These are phyloP conservation scores for Drosophila robusta DNA, from an alignment of 2,888 invertebrate genomes.

Conservation along the genomic window DNA sequence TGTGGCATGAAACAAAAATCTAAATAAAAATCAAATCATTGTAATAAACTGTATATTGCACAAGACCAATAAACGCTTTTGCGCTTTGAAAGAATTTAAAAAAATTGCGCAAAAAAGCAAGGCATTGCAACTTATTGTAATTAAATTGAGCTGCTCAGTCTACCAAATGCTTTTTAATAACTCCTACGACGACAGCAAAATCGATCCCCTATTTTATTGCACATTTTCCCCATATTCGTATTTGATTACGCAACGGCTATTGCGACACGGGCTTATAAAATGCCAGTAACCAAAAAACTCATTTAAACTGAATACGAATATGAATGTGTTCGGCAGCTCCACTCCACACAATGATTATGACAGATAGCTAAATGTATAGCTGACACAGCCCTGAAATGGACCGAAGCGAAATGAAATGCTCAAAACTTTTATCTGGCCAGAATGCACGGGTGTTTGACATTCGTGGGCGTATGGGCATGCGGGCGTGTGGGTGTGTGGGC, in stretches of 20 bases:
- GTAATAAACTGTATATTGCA: too few species aligned
- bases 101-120: too few species aligned
- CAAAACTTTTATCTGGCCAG: background rate
- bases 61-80: too few species aligned
- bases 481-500: background rate
- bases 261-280: background rate
- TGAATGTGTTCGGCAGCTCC: background rate
- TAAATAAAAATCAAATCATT: too few species aligned
- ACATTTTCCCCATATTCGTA: too few species aligned
- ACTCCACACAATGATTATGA: background rate
- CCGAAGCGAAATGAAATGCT: slow-evolving; percentile 6
- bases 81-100: too few species aligned
- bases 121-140: too few species aligned
- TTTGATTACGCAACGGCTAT: background rate
- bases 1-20: too few species aligned
- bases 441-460: background rate
- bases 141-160: too few species aligned
- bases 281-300: background rate
- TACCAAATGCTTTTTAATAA: too few species aligned
- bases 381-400: background rate
- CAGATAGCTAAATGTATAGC: background rate
- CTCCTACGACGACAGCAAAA: too few species aligned
- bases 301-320: background rate
- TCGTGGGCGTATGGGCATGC: background rate
- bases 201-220: background rate